phyloP scores from a whole-genome alignment of 2,113 vertebrate genomes.

The Mustela lutreola region DNA sequence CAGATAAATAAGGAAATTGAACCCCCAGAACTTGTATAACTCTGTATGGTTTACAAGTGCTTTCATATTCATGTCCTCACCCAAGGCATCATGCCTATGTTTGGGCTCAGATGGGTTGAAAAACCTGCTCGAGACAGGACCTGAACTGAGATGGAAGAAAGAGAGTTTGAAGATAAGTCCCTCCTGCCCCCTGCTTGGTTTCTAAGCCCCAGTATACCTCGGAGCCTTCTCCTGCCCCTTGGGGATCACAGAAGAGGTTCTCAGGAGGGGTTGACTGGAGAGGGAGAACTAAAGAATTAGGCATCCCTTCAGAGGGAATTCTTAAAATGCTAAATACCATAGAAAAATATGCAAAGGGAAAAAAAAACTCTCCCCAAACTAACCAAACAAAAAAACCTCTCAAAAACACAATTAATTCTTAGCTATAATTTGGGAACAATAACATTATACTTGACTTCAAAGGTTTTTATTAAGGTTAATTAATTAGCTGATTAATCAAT shows the following conservation, averaged over 20 bases:
- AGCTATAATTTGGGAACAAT: neutral
- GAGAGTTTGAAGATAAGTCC: neutral
- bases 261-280: neutral
- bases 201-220: neutral
- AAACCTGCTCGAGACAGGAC: neutral
- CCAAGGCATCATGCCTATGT: neutral
- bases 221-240: neutral
- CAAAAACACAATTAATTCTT: neutral
- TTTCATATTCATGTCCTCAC: neutral
- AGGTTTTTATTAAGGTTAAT: neutral
- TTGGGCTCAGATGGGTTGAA: neutral
- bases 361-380: neutral
- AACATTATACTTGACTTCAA: neutral
- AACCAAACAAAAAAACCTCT: neutral
- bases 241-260: neutral
- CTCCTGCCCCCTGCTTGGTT: neutral
- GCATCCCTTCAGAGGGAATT: neutral
- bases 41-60: neutral
- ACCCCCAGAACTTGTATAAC: neutral
- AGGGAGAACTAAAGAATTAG: neutral
- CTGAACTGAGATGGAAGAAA: neutral
- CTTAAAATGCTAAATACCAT: neutral
- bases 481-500: neutral
- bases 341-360: neutral
- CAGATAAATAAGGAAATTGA: neutral